phyloP scores from a whole-genome alignment of 2,888 invertebrate genomes.

The Epistrophe eligans region DNA sequence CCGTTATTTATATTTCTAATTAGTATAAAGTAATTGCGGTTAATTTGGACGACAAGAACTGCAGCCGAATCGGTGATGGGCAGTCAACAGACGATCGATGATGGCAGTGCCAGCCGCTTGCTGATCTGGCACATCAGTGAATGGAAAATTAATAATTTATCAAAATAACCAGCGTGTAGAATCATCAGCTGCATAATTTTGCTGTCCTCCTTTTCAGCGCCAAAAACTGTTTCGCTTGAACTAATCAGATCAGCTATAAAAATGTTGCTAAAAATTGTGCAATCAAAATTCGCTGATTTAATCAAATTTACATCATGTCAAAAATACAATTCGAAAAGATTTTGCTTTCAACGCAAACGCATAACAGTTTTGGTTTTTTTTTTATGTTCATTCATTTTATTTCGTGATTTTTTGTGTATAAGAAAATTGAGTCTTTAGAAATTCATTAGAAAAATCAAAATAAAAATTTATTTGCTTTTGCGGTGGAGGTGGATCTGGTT shows the following conservation, averaged over 20 bases:
- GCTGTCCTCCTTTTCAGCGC: constrained; percentile 30
- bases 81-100: constrained; percentile 16
- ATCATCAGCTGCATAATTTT: constrained; percentile 46
- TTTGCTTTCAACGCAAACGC: constrained; percentile 42
- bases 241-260: constrained; percentile 3
- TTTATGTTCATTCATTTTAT: not conserved
- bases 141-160: constrained; percentile 62
- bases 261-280: constrained; percentile 8
- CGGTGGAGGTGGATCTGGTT: not conserved
- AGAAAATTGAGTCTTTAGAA: constrained; percentile 27
- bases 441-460: constrained; percentile 18
- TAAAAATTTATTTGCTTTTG: constrained; percentile 9
- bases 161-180: constrained; percentile 57
- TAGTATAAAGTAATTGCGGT: constrained; percentile 32
- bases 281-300: constrained; percentile 43
- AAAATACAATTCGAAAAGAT: constrained; percentile 35
- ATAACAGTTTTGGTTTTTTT: not conserved
- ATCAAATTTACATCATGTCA: constrained; percentile 47
- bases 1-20: constrained; percentile 39
- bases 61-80: not conserved
- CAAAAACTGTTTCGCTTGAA: constrained; percentile 41
- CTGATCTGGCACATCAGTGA: constrained; percentile 61
- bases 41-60: constrained; percentile 40
- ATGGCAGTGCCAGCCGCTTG: constrained; percentile 58
- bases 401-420: not conserved